Evolutionary conservation across 92 coral and sea anemone genomes (phyloP), one percentile per base, ranked within the genome.

Genomic region (Scolanthus callimorphus): DNA sequence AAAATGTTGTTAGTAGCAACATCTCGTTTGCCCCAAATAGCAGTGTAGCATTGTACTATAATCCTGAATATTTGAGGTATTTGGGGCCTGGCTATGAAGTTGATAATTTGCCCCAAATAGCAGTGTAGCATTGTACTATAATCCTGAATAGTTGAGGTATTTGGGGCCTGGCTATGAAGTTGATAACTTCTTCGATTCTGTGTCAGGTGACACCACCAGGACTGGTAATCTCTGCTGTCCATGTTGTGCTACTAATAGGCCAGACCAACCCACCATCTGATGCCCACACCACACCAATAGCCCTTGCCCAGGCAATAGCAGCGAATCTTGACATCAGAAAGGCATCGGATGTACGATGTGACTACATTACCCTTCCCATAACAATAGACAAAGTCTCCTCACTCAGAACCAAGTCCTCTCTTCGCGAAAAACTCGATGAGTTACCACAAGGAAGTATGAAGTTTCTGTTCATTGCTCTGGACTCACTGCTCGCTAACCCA

Each of bases 191-290:
- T 22, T 39, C 24, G 27, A 17, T 57, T 71, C 65, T 17, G 27
- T 29, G 17, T 2, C 24, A 92, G 98, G 98, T 92, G 10, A 76
- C 92, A 37, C 90, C 92, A 1, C 96, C 98, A 31, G 82, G 92
- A 56, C 69, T 72, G 56, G 98, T 92, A 27, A 26, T 84, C 53
- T 92, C 98, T 1, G 77, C 81, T 22, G 70, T 92, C 39, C 73
- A 72, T 69, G 88, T 92, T 49, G 88, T 83, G 27, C 51, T 92
- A 38, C 75, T 88, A 15, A 83, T 92, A 20, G 86, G 85, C 29
- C 68, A 68, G 20, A 48, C 20, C 3, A 17, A 45, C 21, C 39
- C 30, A 21, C 70, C 55, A 15, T 31, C 62, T 13, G 61, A 49
- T 11, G 41, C 57, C 1, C 45, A 57, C 25, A 30, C 29, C 30